Percentiles rank a stretch among this genome's conserved stretches.
Evolutionary conservation across 2,888 invertebrate genomes (phyloP).

Genomic region (Synergus gifuensis): DNA sequence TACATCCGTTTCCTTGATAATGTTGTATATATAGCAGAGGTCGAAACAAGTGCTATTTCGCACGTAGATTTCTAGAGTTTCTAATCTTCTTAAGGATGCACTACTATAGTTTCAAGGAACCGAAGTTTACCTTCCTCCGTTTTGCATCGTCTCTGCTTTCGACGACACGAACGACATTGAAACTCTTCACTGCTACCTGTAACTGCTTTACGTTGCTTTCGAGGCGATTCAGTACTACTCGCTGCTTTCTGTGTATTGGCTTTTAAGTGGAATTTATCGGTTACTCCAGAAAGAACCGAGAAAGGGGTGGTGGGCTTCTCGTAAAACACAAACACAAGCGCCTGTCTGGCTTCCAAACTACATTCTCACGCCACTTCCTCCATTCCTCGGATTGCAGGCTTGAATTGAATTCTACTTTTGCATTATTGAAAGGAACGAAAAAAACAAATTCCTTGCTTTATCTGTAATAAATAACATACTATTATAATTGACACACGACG

Average conservation of each 20-base stretch:
- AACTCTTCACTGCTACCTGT: constrained; percentile 16
- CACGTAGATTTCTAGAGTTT: constrained; percentile 58
- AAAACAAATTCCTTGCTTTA: not conserved
- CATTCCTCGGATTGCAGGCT: not conserved
- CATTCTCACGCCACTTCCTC: not conserved
- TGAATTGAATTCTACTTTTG: constrained; percentile 22
- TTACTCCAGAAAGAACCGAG: constrained; percentile 34
- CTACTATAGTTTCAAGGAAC: constrained; percentile 9
- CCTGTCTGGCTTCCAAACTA: constrained; percentile 29
- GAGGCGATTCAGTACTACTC: constrained; percentile 42
- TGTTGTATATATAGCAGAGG: constrained; percentile 9
- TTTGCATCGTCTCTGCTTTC: constrained; percentile 51
- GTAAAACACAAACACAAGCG: constrained; percentile 43
- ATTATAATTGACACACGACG: no score
- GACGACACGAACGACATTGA: not conserved
- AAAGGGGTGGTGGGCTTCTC: constrained; percentile 40
- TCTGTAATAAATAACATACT: not conserved
- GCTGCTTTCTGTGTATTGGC: constrained; percentile 36
- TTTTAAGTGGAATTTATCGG: constrained; percentile 61
- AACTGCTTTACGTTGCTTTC: constrained; percentile 57
- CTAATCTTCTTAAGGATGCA: constrained; percentile 60
- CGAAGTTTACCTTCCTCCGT: constrained; percentile 51
- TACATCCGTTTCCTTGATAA: constrained; percentile 17
- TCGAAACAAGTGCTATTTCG: constrained; percentile 58
- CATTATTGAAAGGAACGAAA: constrained; percentile 5